These are phyloP conservation scores for Xyrauchen texanus DNA, from an alignment of 2,113 vertebrate genomes.

Conservation along the genomic window DNA sequence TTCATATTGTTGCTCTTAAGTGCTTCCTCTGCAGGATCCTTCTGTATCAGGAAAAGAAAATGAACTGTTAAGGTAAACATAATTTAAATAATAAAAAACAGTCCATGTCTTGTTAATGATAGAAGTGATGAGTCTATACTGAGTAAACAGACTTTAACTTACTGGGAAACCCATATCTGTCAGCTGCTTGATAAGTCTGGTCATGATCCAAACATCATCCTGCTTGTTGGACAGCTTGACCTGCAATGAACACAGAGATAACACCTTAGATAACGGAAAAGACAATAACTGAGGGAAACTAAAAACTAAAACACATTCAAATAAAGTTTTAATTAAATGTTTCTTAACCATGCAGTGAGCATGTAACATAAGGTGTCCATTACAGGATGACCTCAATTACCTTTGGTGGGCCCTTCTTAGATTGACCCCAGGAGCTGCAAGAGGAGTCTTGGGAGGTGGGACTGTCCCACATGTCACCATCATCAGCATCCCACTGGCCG, in stretches of 20 bases:
- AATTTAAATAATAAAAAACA: background rate
- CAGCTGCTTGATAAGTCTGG: constrained; percentile 94
- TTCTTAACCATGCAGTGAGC: background rate
- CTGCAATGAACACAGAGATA: constrained; percentile 61
- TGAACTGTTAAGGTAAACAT: background rate
- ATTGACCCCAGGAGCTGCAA: constrained; percentile 91
- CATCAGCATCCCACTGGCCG: constrained; percentile 91
- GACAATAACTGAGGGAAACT: background rate
- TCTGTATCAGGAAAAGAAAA: constrained; percentile 71
- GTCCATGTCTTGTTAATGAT: background rate
- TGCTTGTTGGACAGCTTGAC: constrained; percentile 89
- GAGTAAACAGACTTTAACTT: constrained; percentile 40
- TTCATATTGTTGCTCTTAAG: constrained; percentile 98
- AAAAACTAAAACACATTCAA: too few relatives aligned
- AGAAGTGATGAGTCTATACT: background rate
- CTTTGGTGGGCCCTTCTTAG: constrained; percentile 91
- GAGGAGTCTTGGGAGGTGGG: constrained; percentile 92
- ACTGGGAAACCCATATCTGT: constrained; percentile 99
- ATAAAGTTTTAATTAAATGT: background rate
- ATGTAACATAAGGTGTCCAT: too few relatives aligned
- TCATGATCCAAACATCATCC: constrained; percentile 96
- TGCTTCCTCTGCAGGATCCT: constrained; percentile 97
- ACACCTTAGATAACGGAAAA: background rate
- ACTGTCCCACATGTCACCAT: constrained; percentile 93
- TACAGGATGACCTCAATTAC: constrained; percentile 61